Conservation (phyloP, 2,888 invertebrate species). For the Sesia apiformis region DNA sequence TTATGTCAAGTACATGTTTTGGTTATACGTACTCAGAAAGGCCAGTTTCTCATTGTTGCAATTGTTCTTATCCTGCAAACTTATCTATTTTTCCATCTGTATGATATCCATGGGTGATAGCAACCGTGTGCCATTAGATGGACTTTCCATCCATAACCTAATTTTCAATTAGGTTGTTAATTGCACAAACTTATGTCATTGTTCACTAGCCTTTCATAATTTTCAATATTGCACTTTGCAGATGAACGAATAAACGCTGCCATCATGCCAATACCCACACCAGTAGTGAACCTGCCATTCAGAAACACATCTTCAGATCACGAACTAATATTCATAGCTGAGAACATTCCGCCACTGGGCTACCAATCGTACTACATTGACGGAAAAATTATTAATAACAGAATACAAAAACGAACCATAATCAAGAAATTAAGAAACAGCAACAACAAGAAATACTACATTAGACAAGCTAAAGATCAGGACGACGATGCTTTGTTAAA, state of each 20-base stretch:
- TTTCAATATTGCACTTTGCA: conserved; percentile 14
- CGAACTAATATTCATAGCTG: conserved; percentile 82
- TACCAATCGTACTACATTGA: conserved; percentile 76
- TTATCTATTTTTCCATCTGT: too few relatives aligned
- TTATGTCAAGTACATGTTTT: too few relatives aligned
- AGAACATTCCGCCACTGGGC: conserved; percentile 79
- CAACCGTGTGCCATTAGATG: too few relatives aligned
- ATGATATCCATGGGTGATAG: too few relatives aligned
- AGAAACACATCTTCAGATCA: conserved; percentile 69
- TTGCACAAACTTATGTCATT: too few relatives aligned
- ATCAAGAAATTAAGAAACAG: conserved; percentile 28
- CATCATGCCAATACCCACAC: conserved; percentile 74
- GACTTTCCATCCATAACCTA: too few relatives aligned
- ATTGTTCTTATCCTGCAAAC: too few relatives aligned
- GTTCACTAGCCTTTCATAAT: too few relatives aligned
- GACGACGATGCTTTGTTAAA: conserved; percentile 17
- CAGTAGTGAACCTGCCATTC: conserved; percentile 69
- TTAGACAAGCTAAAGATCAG: conserved; percentile 19
- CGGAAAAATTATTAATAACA: neutral
- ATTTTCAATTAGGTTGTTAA: too few relatives aligned
- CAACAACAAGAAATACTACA: conserved; percentile 26
- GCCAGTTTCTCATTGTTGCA: too few relatives aligned
- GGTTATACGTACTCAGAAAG: too few relatives aligned
- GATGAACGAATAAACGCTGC: conserved; percentile 73
- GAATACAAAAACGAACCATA: conserved; percentile 7